phyloP scores from a whole-genome alignment of 1,140 invertebrate species.

The Temnothorax curvispinosus region DNA sequence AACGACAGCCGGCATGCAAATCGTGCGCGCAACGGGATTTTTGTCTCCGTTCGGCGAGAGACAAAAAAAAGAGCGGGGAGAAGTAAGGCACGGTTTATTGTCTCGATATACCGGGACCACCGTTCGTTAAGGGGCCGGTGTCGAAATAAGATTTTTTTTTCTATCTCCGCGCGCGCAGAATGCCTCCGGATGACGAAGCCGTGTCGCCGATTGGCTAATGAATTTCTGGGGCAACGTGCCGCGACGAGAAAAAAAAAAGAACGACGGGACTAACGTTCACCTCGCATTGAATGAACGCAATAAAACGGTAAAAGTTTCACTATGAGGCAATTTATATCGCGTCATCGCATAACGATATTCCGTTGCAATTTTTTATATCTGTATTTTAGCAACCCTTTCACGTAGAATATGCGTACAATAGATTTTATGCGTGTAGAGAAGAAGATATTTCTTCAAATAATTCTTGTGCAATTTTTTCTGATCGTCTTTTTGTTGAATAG shows the following conservation, averaged over 20 bases:
- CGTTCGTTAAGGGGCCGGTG: slow-evolving; percentile 60
- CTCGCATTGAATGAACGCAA: slow-evolving; percentile 42
- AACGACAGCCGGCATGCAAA: slow-evolving; percentile 72
- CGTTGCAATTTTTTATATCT: slow-evolving; percentile 20
- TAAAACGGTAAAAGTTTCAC: slow-evolving; percentile 35
- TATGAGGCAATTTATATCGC: slow-evolving; percentile 33
- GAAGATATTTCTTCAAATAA: background rate
- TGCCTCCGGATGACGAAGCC: slow-evolving; percentile 28
- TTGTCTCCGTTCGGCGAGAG: slow-evolving; percentile 78
- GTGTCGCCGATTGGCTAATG: slow-evolving; percentile 72
- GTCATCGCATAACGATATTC: slow-evolving; percentile 24
- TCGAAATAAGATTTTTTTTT: slow-evolving; percentile 54
- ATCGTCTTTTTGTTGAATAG: background rate
- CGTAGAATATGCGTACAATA: background rate
- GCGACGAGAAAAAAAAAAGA: slow-evolving; percentile 61
- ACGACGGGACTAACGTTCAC: slow-evolving; percentile 23
- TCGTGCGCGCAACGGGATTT: slow-evolving; percentile 79
- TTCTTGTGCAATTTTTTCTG: background rate
- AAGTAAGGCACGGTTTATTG: slow-evolving; percentile 64
- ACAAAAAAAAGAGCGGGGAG: slow-evolving; percentile 73
- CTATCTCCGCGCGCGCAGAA: slow-evolving; percentile 20
- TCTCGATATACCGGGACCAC: slow-evolving; percentile 54
- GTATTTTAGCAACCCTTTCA: background rate
- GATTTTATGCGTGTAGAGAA: background rate
- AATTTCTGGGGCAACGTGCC: slow-evolving; percentile 68